These are phyloP conservation scores for Pseudotriccus pelzelni DNA, from an alignment of 2,797 vertebrate species.

Conservation along the genomic window DNA sequence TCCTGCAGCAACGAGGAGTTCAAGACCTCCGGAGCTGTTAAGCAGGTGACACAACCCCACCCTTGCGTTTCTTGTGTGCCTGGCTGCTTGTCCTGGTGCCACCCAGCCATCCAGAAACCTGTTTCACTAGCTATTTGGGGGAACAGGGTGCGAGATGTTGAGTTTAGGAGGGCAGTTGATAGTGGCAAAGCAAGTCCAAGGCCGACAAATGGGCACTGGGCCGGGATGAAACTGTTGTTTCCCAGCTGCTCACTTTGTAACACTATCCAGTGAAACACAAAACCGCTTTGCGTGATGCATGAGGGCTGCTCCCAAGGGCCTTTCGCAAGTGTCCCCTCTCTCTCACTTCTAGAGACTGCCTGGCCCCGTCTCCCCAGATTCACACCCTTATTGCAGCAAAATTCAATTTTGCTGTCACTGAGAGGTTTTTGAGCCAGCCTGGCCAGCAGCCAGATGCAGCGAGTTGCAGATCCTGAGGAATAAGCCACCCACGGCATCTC, in stretches of 20 bases:
- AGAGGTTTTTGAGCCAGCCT: background rate
- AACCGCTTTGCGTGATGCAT: background rate
- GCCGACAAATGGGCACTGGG: background rate
- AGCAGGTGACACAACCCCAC: background rate
- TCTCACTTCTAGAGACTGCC: background rate
- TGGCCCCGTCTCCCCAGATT: background rate
- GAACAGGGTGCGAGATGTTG: background rate
- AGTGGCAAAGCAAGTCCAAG: background rate
- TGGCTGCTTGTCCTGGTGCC: background rate
- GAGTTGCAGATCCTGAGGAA: background rate
- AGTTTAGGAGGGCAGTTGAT: background rate
- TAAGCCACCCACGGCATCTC: background rate
- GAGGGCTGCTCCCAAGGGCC: background rate
- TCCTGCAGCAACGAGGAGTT: background rate
- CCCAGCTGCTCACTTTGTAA: background rate
- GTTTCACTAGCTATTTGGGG: background rate
- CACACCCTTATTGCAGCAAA: background rate
- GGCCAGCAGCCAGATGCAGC: background rate
- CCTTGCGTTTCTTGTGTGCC: fast-evolving
- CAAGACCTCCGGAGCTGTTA: background rate
- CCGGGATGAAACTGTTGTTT: background rate
- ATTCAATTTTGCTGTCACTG: background rate
- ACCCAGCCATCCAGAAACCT: background rate
- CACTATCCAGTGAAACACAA: fast-evolving
- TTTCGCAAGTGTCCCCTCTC: background rate